Evolutionary conservation across 2,797 vertebrate genomes (phyloP), one percentile per base, ranked within the genome.

Genomic region (Neoniphon sammara): DNA sequence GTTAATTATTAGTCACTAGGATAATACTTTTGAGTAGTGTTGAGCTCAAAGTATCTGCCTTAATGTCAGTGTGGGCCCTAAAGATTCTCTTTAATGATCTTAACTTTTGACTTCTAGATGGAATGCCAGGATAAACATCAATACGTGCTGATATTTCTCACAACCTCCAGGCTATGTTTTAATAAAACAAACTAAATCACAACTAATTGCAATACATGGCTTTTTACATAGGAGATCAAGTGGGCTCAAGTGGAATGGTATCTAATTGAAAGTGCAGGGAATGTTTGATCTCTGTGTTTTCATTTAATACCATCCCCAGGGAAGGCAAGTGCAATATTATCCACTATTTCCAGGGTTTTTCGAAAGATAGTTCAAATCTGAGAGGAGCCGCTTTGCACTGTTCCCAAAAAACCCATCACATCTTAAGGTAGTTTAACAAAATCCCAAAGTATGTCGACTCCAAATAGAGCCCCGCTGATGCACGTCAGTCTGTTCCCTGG

Each of bases 201-300:
- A 79, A 57, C 76, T 89, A 86, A 91, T 83, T 87, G 86, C 78
- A 83, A 55, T 75, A 77, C 71, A 78, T 75, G 50, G 60, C 52
- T 77, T 85, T 82, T 78, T 82, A 75, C 74, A 83, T 75, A 15
- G 74, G 59, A 78, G 80, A 90, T 88, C 84, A 88, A 89, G 71
- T 81, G 66, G 75, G 64, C 74, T 87, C 81, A 68, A 82, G 78
- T 85, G 78, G 64, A 81, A 71, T 78, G 74, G 46, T 55, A 73
- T 84, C 74, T 85, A 82, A 90, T 85, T 88, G 79, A 89, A 85
- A 86, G 72, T 81, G 73, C 61, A 80, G 63, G 23, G 34, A 71
- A 82, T 73, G 74, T 89, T 87, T 90, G 81, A 90, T 89, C 82
- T 87, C 56, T 8, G 52, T 71, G 68, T 87, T 88, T 88, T 86